Conservation (phyloP, 2,797 vertebrate genomes). For the Coracias cyanogaster region DNA sequence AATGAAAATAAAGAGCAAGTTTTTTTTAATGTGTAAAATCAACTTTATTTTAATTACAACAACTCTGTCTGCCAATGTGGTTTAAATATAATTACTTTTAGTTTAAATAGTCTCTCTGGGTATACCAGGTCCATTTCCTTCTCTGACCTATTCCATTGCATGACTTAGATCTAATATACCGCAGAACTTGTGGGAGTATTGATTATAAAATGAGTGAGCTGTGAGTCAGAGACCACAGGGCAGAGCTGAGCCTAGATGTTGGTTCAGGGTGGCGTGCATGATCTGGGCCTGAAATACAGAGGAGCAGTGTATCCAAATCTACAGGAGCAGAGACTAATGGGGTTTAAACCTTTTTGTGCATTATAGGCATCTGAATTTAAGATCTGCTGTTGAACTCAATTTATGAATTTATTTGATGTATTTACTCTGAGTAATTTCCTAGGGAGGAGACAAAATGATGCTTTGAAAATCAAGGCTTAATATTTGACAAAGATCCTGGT, state of each 20-base stretch:
- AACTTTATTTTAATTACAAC: conserved; percentile 37
- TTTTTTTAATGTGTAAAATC: conserved; percentile 9
- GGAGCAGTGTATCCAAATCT: background rate
- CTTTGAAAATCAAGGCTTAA: background rate
- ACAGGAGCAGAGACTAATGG: background rate
- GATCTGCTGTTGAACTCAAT: background rate
- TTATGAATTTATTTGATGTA: background rate
- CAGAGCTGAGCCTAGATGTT: background rate
- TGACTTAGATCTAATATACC: background rate
- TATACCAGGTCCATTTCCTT: background rate
- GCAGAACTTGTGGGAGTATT: background rate
- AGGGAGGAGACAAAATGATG: background rate
- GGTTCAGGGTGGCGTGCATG: background rate
- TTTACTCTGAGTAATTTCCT: background rate
- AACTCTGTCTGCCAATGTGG: background rate
- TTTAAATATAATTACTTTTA: conserved; percentile 20
- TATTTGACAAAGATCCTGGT: background rate
- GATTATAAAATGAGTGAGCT: background rate
- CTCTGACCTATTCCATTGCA: background rate
- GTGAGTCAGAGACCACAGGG: background rate
- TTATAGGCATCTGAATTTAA: background rate
- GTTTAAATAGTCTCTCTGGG: conserved; percentile 6
- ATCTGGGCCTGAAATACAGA: background rate
- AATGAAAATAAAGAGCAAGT: background rate
- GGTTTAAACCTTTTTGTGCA: background rate